phyloP scores from a whole-genome alignment of 2,797 vertebrate genomes.

The Aldrovandia affinis region DNA sequence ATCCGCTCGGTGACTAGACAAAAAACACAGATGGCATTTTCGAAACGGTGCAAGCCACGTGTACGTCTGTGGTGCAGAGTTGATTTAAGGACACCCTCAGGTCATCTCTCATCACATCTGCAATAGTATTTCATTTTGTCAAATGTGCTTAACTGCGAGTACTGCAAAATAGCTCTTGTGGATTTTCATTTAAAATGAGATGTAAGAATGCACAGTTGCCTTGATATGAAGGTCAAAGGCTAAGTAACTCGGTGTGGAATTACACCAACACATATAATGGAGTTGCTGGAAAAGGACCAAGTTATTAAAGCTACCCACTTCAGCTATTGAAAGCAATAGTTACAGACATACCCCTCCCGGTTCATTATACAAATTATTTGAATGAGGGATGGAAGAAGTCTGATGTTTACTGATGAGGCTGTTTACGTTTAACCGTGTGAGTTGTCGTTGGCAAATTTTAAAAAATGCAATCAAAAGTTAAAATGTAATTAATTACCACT shows the following conservation, averaged over 20 bases:
- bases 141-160: not conserved
- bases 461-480: not conserved
- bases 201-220: not conserved
- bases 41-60: not conserved
- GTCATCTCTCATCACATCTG: not conserved
- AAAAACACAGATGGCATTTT: not conserved
- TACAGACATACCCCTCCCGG: not conserved
- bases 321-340: constrained; percentile 32
- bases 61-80: not conserved
- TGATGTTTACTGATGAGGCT: not conserved
- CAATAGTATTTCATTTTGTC: not conserved
- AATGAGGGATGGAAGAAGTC: constrained; percentile 6
- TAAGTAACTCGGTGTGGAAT: constrained; percentile 25
- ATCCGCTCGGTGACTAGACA: not conserved
- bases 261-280: constrained; percentile 27
- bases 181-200: constrained; percentile 30
- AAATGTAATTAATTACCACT: not conserved
- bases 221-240: constrained; percentile 11
- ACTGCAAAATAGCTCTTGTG: constrained; percentile 13
- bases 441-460: not conserved
- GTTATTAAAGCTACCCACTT: constrained; percentile 32
- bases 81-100: not conserved
- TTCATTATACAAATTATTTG: constrained; percentile 20
- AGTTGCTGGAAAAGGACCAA: constrained; percentile 33
- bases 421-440: not conserved